A percentile compares a stretch with the other conserved stretches of the same genome.
Evolutionary conservation across 2,888 invertebrate genomes (phyloP).

Genomic region (Cistogaster globosa): DNA sequence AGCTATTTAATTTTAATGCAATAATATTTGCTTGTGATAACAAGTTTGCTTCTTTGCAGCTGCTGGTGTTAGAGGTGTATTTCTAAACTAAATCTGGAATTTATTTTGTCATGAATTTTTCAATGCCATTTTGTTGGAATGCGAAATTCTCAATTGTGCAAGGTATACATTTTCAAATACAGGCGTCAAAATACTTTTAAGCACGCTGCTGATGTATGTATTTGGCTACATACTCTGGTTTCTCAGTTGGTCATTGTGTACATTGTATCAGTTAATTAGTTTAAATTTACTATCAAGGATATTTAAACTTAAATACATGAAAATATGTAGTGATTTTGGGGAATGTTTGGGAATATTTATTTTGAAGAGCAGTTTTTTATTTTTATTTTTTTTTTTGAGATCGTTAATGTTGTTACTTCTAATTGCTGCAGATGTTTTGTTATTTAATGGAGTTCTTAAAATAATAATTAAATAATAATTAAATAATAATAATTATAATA

Average conservation of each 20-base stretch:
- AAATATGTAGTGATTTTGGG: slow-evolving; percentile 13
- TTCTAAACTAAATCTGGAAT: slow-evolving; percentile 23
- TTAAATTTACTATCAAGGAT: slow-evolving; percentile 42
- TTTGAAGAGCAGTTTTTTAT: no score
- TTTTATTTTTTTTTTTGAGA: no score
- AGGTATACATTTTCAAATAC: slow-evolving; percentile 43
- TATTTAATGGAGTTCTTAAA: no score
- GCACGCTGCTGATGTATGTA: background rate
- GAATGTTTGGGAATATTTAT: no score
- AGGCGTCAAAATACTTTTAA: slow-evolving; percentile 59
- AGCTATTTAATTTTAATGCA: slow-evolving; percentile 46
- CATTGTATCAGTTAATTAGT: slow-evolving; percentile 40
- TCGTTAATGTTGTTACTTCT: no score
- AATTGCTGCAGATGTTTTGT: no score
- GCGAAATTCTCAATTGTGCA: background rate
- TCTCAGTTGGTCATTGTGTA: background rate
- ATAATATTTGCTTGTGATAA: slow-evolving; percentile 44
- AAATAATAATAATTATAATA: no score
- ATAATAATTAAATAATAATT: no score
- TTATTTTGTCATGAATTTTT: slow-evolving; percentile 27
- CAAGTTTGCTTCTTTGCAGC: background rate
- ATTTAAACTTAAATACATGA: slow-evolving; percentile 26
- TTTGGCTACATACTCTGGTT: background rate
- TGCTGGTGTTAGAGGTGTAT: slow-evolving; percentile 2
- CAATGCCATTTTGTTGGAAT: background rate